Evolutionary conservation across 2,888 invertebrate genomes (phyloP).

Genomic region (Cantharis nigra): DNA sequence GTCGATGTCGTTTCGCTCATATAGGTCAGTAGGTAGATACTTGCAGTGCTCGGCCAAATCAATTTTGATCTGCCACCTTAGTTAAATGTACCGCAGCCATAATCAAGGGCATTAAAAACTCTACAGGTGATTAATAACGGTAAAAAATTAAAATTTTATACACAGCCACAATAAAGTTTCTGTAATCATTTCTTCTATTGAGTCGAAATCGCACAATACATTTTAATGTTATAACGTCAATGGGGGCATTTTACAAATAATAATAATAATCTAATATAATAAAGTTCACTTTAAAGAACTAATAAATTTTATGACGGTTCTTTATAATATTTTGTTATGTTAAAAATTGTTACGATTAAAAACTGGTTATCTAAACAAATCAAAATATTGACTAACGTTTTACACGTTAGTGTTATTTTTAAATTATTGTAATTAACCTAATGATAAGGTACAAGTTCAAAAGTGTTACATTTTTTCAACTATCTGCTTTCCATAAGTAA

Average conservation of each 20-base stretch:
- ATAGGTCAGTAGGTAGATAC: neutral
- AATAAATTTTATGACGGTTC: neutral
- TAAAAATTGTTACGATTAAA: neutral
- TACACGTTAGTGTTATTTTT: conserved; percentile 16
- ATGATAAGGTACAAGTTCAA: conserved; percentile 10
- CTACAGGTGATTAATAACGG: neutral
- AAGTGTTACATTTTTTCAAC: conserved; percentile 20
- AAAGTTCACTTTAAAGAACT: neutral
- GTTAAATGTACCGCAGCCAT: neutral
- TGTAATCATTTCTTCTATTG: neutral
- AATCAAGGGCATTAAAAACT: neutral
- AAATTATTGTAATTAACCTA: conserved; percentile 27
- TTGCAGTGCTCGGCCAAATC: neutral
- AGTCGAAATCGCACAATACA: neutral
- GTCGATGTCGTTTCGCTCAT: neutral
- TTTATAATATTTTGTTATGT: neutral
- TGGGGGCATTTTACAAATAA: neutral
- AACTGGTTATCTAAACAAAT: conserved; percentile 5
- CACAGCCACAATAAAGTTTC: neutral
- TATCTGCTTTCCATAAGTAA: neutral
- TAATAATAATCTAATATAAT: neutral
- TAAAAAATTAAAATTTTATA: neutral
- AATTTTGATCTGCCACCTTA: neutral
- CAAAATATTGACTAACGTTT: conserved; percentile 2
- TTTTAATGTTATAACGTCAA: neutral